Conservation (phyloP, 2,113 vertebrate genomes). For the Cygnus atratus region DNA sequence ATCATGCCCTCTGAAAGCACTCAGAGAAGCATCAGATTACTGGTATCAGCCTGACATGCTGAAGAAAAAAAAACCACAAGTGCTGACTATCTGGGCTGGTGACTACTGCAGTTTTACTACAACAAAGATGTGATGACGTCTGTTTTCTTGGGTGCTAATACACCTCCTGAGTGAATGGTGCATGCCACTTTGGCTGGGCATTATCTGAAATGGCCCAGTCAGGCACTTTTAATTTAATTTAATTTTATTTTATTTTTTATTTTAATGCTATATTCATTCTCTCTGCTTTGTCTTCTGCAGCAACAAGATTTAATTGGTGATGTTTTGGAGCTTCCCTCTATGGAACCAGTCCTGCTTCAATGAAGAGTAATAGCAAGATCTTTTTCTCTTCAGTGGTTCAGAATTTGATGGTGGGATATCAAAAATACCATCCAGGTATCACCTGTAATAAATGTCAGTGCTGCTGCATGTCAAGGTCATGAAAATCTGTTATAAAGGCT, state of each 20-base stretch:
- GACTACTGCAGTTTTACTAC: neutral
- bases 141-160: neutral
- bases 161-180: neutral
- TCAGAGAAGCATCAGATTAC: neutral
- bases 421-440: constrained; percentile 1
- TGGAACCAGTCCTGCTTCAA: neutral
- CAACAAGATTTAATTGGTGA: neutral
- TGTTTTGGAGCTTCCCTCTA: neutral
- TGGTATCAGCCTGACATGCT: neutral
- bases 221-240: too few species aligned
- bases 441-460: constrained; percentile 27
- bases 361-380: neutral
- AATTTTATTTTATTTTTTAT: neutral
- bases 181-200: neutral
- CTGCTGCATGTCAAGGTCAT: constrained; percentile 35
- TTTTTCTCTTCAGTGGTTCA: neutral
- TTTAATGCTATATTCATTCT: neutral
- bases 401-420: constrained; percentile 33
- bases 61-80: neutral
- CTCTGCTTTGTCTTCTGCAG: neutral
- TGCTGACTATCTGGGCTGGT: neutral
- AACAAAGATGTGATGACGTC: neutral
- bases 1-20: neutral
- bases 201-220: neutral
- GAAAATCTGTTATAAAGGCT: constrained; percentile 9